These are phyloP conservation scores for Nemotelus nigrinus DNA, from an alignment of 2,888 invertebrate species.

Conservation along the genomic window DNA sequence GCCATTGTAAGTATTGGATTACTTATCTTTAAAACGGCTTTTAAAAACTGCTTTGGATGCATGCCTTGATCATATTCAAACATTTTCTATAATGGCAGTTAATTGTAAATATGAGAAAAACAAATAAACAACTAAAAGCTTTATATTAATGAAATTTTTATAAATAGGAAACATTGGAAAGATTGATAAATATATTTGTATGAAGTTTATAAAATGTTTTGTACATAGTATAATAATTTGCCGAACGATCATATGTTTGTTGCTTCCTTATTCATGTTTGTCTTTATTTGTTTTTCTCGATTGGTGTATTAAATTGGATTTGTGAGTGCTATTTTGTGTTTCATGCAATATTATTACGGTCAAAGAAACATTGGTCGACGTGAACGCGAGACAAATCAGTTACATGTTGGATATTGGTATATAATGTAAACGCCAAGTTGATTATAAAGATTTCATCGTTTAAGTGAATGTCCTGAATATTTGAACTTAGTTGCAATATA, in stretches of 20 bases:
- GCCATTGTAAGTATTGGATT: constrained; percentile 66
- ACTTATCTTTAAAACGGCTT: not conserved
- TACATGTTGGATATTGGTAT: too few species aligned
- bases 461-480: too few species aligned
- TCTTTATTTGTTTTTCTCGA: constrained; percentile 43
- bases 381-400: not conserved
- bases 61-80: not conserved
- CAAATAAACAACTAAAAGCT: constrained; percentile 25
- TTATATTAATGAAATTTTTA: not conserved
- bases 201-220: too few species aligned
- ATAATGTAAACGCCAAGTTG: too few species aligned
- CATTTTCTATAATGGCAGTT: constrained; percentile 7
- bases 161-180: not conserved
- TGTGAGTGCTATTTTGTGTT: constrained; percentile 20
- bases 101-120: constrained; percentile 28
- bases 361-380: constrained; percentile 17
- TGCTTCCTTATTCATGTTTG: not conserved
- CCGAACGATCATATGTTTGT: not conserved
- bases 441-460: too few species aligned
- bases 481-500: too few species aligned
- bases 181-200: not conserved
- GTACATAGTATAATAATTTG: too few species aligned
- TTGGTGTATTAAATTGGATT: constrained; percentile 37
- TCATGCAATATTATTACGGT: not conserved
- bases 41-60: constrained; percentile 8